Conservation (phyloP, 2,113 vertebrate genomes). For the Thamnophis sirtalis region DNA sequence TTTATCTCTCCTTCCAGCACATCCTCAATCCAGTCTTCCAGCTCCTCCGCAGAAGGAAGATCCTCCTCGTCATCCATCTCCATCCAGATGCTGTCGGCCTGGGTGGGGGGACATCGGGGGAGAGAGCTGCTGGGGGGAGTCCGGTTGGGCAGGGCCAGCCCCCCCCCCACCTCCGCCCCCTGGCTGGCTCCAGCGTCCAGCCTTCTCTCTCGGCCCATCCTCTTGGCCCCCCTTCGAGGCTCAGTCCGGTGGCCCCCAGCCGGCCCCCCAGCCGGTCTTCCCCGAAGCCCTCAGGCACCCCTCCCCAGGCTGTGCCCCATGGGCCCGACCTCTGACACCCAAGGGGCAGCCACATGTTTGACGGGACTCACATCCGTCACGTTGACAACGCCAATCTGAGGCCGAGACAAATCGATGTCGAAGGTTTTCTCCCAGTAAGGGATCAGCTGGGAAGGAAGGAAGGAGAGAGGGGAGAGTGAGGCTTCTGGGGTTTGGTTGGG, state of each 20-base stretch:
- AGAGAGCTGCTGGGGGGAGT: too few species aligned
- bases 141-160: not conserved
- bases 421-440: conserved; percentile 94
- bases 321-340: not conserved
- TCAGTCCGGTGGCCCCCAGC: not conserved
- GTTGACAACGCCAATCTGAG: conserved; percentile 88
- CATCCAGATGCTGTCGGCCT: conserved; percentile 93
- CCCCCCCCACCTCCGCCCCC: too few species aligned
- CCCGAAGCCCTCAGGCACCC: too few species aligned
- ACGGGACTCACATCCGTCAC: conserved; percentile 82
- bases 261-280: not conserved
- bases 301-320: not conserved
- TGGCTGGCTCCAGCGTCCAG: not conserved
- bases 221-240: not conserved
- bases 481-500: too few species aligned
- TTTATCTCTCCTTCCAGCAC: conserved; percentile 84
- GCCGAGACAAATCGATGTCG: conserved; percentile 80
- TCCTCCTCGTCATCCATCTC: conserved; percentile 88
- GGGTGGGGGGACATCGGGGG: not conserved
- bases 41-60: conserved; percentile 79
- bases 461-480: not conserved
- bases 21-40: conserved; percentile 86
- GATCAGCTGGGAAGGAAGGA: conserved; percentile 74
- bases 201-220: not conserved
- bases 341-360: not conserved